Percentiles rank a stretch among this genome's conserved stretches.
phyloP scores from a whole-genome alignment of 92 coral and sea anemone genomes.

The Nematostella vectensis region DNA sequence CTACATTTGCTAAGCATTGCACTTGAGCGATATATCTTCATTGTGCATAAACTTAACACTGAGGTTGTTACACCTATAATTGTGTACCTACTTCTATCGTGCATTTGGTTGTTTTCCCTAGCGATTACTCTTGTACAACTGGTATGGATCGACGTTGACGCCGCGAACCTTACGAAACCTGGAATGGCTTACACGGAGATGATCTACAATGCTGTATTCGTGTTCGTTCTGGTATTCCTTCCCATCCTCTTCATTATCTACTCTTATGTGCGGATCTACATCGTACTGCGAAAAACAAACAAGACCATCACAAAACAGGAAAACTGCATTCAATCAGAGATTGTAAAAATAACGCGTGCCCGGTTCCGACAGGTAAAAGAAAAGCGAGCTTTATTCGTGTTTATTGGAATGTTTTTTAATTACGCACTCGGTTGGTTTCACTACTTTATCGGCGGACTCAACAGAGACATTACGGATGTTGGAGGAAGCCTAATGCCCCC shows the following conservation, averaged over 20 bases:
- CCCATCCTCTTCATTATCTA: neutral
- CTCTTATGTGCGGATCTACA: neutral
- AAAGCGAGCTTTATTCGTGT: neutral
- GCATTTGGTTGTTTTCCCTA: neutral
- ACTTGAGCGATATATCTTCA: neutral
- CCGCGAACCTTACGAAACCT: neutral
- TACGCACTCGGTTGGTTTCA: neutral
- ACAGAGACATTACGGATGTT: neutral
- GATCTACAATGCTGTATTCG: neutral
- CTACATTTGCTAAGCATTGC: neutral
- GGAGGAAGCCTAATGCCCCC: neutral
- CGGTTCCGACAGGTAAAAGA: neutral
- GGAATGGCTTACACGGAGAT: neutral
- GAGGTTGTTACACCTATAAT: neutral
- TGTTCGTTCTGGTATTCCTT: neutral
- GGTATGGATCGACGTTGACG: neutral
- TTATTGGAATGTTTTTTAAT: neutral
- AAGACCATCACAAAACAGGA: neutral
- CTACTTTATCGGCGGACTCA: neutral
- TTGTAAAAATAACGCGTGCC: neutral
- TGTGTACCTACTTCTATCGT: neutral
- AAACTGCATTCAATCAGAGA: neutral
- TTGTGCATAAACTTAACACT: neutral
- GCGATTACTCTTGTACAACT: neutral
- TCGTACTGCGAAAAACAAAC: neutral